Evolutionary conservation across 2,888 invertebrate genomes (phyloP).

Genomic region (Agriopis aurantiaria): DNA sequence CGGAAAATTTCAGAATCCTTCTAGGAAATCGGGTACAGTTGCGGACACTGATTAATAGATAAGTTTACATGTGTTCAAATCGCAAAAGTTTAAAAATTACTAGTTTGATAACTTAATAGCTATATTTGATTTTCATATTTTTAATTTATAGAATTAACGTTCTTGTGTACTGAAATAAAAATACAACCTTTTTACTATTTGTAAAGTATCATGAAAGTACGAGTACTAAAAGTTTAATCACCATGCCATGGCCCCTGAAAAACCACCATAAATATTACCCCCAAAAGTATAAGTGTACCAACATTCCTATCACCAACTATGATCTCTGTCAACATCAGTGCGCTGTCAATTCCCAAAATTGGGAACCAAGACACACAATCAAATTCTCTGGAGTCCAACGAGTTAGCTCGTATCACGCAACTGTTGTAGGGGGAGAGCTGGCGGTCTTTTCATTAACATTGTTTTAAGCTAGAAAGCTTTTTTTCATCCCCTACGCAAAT

Average conservation of each 20-base stretch:
- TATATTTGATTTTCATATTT: too few species aligned
- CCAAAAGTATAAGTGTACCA: slow-evolving; percentile 4
- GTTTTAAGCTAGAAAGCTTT: not conserved
- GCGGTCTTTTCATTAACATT: not conserved
- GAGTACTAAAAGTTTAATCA: not conserved
- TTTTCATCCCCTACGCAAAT: too few species aligned
- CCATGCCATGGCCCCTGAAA: not conserved
- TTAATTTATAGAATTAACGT: too few species aligned
- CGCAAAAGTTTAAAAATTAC: too few species aligned
- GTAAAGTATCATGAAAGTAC: too few species aligned
- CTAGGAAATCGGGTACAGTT: too few species aligned
- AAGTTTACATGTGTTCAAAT: too few species aligned
- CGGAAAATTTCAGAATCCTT: too few species aligned
- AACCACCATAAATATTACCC: not conserved
- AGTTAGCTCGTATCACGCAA: slow-evolving; percentile 45
- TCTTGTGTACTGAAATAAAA: too few species aligned
- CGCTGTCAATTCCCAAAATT: slow-evolving; percentile 40
- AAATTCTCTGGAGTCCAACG: slow-evolving; percentile 54
- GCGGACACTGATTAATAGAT: too few species aligned
- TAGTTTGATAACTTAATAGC: too few species aligned
- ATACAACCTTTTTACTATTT: too few species aligned
- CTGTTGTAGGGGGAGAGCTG: slow-evolving; percentile 43
- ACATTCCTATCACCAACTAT: slow-evolving; percentile 16
- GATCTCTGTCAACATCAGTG: slow-evolving; percentile 28
- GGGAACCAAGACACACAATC: slow-evolving; percentile 50